Evolutionary conservation across 2,113 vertebrate genomes (phyloP), one percentile per base, ranked within the genome.

Genomic region (Microcebus ravelobensis): DNA sequence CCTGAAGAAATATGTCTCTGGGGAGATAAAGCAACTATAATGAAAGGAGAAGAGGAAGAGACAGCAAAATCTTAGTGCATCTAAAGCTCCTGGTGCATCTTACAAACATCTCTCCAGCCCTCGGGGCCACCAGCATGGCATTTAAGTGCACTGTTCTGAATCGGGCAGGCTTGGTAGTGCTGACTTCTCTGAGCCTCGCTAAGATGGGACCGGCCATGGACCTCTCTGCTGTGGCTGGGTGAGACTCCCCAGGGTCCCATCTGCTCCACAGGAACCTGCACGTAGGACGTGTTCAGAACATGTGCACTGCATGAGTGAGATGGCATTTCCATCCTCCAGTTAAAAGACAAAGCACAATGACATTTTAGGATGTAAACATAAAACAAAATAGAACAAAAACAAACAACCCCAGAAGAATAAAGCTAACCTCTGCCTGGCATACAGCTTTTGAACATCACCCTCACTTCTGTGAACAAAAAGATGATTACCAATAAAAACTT

Each of bases 401-500:
- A 77, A 70, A 29, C 25, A 39, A 27, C 15, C 39, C n/a, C 48
- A 65, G 63, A 34, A 93, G 48, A 95, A 92, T 73, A 96, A 73
- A 90, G 74, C 63, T 93, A 27, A 87, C 73, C 34, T 82, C 80
- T 70, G 76, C 83, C 79, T 87, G 96, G 79, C 82, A 81, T 1
- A 55, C 5, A 79, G 90, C 31, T 91, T 86, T 45, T 84, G 50
- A 86, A 5, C 15, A 80, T 21, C 0, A 0, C 71, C 82, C 74
- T 68, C 85, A 25, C 27, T 65, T 79, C 86, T 3, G 0, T 70
- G 82, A 89, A 74, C 39, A 93, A 70, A 87, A 96, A 87, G 36
- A 96, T 81, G 23, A 87, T 45, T 25, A 80, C 77, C 88, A 83
- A 89, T 74, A 73, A 94, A 96, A 82, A 50, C 14, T 20, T 6